Evolutionary conservation across 1,140 invertebrate species (phyloP).

Genomic region (Atta colombica): DNA sequence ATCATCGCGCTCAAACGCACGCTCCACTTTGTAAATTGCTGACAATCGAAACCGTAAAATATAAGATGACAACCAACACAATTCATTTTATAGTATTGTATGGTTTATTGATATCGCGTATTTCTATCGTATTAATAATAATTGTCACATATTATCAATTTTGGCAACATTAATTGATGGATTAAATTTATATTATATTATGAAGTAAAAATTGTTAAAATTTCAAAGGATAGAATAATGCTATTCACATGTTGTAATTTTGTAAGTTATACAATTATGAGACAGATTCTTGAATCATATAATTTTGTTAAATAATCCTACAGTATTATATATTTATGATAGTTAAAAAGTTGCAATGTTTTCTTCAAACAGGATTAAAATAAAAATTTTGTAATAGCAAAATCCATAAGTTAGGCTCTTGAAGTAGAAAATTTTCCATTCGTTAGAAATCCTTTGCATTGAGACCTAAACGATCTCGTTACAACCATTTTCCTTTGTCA

Average conservation of each 20-base stretch:
- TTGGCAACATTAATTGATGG: not conserved
- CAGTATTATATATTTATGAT: constrained; percentile 5
- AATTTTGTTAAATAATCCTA: not conserved
- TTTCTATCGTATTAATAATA: not conserved
- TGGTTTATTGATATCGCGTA: not conserved
- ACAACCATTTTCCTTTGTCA: constrained; percentile 59
- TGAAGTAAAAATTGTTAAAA: not conserved
- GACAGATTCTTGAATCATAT: not conserved
- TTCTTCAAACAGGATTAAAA: not conserved
- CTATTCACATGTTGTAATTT: not conserved
- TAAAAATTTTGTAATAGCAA: not conserved
- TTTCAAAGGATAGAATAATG: not conserved
- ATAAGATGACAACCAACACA: not conserved
- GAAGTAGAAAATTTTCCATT: constrained; percentile 47
- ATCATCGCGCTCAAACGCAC: constrained; percentile 1
- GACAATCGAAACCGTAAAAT: not conserved
- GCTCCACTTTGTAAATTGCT: not conserved
- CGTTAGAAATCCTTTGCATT: constrained; percentile 42
- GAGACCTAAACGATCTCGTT: constrained; percentile 51
- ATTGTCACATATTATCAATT: not conserved
- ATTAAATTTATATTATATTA: not conserved
- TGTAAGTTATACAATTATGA: not conserved
- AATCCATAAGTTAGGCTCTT: not conserved
- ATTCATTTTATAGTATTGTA: not conserved
- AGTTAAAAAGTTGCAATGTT: not conserved